Evolutionary conservation across 2,113 vertebrate genomes (phyloP).

Genomic region (Vidua chalybeata): DNA sequence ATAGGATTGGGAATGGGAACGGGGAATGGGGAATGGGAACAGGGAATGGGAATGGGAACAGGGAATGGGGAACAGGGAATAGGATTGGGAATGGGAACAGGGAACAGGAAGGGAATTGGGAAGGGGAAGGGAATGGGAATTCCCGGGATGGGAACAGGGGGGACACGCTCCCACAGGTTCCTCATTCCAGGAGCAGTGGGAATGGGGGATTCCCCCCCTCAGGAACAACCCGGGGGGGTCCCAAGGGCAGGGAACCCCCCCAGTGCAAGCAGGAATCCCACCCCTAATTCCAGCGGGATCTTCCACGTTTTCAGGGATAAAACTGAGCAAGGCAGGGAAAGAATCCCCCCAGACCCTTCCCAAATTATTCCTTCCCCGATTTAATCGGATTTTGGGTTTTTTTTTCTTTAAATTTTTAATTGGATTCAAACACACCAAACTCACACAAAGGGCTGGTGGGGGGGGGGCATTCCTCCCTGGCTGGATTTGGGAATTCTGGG

Average conservation of each 20-base stretch:
- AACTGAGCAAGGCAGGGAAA: neutral
- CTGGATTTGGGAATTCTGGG: neutral
- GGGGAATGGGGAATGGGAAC: too few species aligned
- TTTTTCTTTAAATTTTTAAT: neutral
- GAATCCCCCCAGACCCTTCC: neutral
- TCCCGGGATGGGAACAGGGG: too few species aligned
- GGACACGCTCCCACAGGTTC: too few species aligned
- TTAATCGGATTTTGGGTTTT: neutral
- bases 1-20: too few species aligned
- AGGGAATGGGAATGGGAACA: too few species aligned
- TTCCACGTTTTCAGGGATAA: neutral
- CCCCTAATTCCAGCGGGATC: neutral
- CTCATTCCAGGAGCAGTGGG: too few species aligned
- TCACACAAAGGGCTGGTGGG: neutral
- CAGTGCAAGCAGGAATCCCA: neutral
- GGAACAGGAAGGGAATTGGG: too few species aligned
- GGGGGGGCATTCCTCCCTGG: neutral
- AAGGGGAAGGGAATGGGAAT: too few species aligned
- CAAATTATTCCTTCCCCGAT: neutral
- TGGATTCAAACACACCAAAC: conserved; percentile 8
- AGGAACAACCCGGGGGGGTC: too few species aligned
- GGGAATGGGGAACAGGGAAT: too few species aligned
- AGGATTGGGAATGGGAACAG: too few species aligned
- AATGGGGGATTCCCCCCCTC: too few species aligned
- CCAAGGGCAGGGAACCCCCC: neutral